A percentile compares a stretch with the other conserved stretches of the same genome.
These are phyloP conservation scores for Dreissena rostriformis DNA, from an alignment of 1,140 invertebrate genomes.

Conservation along the genomic window DNA sequence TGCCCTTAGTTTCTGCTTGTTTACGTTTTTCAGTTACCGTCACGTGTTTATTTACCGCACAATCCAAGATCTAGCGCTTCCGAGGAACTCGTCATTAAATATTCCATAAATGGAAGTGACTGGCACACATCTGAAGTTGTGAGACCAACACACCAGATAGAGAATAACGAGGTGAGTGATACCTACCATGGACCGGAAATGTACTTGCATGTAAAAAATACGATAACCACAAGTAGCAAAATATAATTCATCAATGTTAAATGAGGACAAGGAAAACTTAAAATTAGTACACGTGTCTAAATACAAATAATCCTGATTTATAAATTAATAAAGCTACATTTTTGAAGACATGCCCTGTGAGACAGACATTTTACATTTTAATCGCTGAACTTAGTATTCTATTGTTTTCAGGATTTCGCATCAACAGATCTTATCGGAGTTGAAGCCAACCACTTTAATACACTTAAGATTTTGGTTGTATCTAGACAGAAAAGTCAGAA, in stretches of 20 bases:
- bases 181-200: neutral
- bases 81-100: neutral
- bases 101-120: neutral
- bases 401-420: too few species aligned
- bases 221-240: too few species aligned
- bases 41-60: neutral
- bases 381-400: too few species aligned
- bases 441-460: too few species aligned
- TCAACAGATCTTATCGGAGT: too few species aligned
- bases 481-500: too few species aligned
- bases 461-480: too few species aligned
- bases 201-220: too few species aligned
- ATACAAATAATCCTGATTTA: neutral
- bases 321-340: neutral
- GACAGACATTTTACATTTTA: too few species aligned
- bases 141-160: neutral
- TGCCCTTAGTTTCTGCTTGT: too few species aligned
- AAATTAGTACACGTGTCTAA: neutral
- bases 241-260: too few species aligned
- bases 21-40: neutral
- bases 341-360: neutral
- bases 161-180: neutral
- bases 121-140: neutral
- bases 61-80: neutral
- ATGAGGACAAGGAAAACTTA: neutral